Evolutionary conservation across 2,888 invertebrate genomes (phyloP).

Genomic region (Eristalinus sepulchralis): DNA sequence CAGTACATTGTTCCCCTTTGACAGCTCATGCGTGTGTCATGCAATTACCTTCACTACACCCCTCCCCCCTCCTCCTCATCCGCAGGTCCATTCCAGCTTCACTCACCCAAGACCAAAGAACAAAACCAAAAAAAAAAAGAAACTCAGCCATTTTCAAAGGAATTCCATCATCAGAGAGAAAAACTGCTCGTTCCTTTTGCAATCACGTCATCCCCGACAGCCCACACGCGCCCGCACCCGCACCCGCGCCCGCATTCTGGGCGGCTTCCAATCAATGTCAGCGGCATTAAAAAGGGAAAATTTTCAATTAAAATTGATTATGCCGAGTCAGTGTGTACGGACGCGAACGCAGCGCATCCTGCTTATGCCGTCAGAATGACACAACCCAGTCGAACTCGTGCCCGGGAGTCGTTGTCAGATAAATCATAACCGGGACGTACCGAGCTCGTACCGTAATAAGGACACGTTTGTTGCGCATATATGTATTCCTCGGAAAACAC

Average conservation of each 20-base stretch:
- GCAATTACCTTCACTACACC: slow-evolving; percentile 13
- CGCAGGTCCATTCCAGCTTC: not conserved
- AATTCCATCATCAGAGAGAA: not conserved
- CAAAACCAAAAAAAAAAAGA: not conserved
- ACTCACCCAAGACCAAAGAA: not conserved
- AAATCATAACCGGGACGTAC: not conserved
- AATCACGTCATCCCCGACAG: not conserved
- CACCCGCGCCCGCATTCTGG: not conserved
- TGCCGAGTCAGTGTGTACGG: not conserved
- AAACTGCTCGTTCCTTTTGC: not conserved
- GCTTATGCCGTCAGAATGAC: slow-evolving; percentile 24
- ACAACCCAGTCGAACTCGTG: not conserved
- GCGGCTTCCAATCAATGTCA: not conserved
- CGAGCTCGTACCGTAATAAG: not conserved
- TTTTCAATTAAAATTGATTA: slow-evolving; percentile 45
- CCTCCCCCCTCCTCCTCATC: not conserved
- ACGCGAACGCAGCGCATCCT: slow-evolving; percentile 9
- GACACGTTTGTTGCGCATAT: not conserved
- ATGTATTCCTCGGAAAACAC: not conserved
- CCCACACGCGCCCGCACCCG: not conserved
- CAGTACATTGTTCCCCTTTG: slow-evolving; percentile 14
- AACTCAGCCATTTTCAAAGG: not conserved
- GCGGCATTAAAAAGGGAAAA: slow-evolving; percentile 1
- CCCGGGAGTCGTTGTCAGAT: slow-evolving; percentile 7
- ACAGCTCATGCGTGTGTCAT: slow-evolving; percentile 18